Conservation (phyloP, 2,797 vertebrate species). For the Podarcis siculus region DNA sequence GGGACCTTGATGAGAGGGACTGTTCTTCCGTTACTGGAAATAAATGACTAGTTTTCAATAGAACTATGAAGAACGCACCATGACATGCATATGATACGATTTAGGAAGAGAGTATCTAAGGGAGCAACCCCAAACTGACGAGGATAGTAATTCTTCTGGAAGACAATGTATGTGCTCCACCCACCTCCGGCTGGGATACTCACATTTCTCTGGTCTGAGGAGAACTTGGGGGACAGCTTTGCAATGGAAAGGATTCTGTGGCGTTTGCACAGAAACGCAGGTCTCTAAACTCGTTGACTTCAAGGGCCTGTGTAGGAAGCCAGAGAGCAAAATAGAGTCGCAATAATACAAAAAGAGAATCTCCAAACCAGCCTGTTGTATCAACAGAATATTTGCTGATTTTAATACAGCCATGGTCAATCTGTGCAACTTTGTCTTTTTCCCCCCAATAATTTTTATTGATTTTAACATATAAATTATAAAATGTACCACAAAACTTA, state of each 20-base stretch:
- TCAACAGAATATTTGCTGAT: not conserved
- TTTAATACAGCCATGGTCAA: not conserved
- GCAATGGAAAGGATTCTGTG: slow-evolving; percentile 1
- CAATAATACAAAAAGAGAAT: not conserved
- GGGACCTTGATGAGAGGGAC: not conserved
- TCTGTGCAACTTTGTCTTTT: not conserved
- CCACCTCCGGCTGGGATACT: slow-evolving; percentile 8
- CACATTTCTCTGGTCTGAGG: slow-evolving; percentile 54
- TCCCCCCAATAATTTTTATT: too few relatives aligned
- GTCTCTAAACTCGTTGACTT: slow-evolving; percentile 72
- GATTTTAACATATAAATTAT: too few relatives aligned
- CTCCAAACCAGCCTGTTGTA: not conserved
- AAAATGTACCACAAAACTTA: too few relatives aligned
- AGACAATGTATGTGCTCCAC: not conserved
- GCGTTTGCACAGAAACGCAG: slow-evolving; percentile 67
- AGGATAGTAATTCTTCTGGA: slow-evolving; percentile 1
- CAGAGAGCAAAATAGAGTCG: slow-evolving; percentile 13
- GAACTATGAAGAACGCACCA: too few relatives aligned
- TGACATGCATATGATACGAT: not conserved
- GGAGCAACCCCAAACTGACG: not conserved
- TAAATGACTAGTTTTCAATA: slow-evolving; percentile 8
- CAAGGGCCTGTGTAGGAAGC: slow-evolving; percentile 63
- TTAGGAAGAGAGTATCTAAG: slow-evolving; percentile 8
- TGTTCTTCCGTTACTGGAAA: not conserved
- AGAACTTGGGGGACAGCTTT: slow-evolving; percentile 35